Conservation (phyloP, 2,888 invertebrate genomes). For the Diachrysia chrysitis region DNA sequence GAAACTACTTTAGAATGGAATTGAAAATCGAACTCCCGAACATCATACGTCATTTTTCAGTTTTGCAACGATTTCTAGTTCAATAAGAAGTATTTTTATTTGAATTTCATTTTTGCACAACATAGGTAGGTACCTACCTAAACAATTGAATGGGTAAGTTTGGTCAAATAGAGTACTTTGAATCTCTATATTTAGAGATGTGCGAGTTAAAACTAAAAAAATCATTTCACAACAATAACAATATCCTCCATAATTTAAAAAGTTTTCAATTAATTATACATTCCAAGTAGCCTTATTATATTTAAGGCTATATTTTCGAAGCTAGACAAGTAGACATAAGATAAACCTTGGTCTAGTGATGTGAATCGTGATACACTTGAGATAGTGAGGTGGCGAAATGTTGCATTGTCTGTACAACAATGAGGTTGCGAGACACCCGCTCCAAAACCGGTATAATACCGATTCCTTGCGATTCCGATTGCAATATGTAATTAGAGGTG, state of each 20-base stretch:
- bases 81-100: not conserved
- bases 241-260: not conserved
- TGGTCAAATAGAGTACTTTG: no score
- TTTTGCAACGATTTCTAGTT: slow-evolving; percentile 18
- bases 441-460: not conserved
- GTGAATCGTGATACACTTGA: slow-evolving; percentile 11
- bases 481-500: slow-evolving; percentile 10
- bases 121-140: no score
- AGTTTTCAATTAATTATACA: not conserved
- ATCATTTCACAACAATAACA: no score
- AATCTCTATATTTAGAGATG: no score
- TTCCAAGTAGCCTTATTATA: not conserved
- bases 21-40: slow-evolving; percentile 15
- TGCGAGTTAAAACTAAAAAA: no score
- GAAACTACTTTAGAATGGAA: slow-evolving; percentile 27
- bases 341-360: slow-evolving; percentile 14
- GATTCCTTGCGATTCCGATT: not conserved
- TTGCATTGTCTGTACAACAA: slow-evolving; percentile 16
- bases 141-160: not conserved
- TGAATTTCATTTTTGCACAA: no score
- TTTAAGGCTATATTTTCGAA: not conserved
- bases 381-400: slow-evolving; percentile 18
- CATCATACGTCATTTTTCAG: slow-evolving; percentile 25
- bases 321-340: not conserved
- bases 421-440: slow-evolving; percentile 12